These are phyloP conservation scores for Diorhabda carinulata DNA, from an alignment of 1,140 invertebrate genomes.

Conservation along the genomic window DNA sequence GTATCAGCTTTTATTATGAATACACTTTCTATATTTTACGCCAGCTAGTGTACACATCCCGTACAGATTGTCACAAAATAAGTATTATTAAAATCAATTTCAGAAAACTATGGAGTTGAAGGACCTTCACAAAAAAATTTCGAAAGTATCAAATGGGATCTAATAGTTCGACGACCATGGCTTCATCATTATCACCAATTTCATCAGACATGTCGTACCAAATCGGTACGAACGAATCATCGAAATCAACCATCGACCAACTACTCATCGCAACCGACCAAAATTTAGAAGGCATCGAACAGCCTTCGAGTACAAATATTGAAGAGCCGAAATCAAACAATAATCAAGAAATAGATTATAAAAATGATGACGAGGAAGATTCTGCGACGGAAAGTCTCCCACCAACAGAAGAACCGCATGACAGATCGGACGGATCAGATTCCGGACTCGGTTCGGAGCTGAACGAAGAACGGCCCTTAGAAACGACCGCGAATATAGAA, in stretches of 20 bases:
- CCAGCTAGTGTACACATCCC: too few relatives aligned
- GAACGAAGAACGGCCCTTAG: constrained; percentile 47
- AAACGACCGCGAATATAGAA: constrained; percentile 45
- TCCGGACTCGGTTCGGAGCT: constrained; percentile 61
- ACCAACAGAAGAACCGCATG: constrained; percentile 43
- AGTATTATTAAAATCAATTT: too few relatives aligned
- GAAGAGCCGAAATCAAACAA: constrained; percentile 33
- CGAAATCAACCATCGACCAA: constrained; percentile 5
- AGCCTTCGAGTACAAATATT: constrained; percentile 27
- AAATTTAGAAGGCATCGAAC: constrained; percentile 7
- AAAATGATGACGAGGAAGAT: constrained; percentile 39
- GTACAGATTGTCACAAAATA: too few relatives aligned
- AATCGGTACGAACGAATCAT: neutral
- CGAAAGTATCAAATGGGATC: constrained; percentile 18
- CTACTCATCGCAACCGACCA: neutral
- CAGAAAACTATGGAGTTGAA: too few relatives aligned
- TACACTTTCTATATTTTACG: too few relatives aligned
- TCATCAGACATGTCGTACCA: neutral
- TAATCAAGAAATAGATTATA: constrained; percentile 24
- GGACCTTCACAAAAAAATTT: too few relatives aligned
- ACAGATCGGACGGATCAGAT: constrained; percentile 73
- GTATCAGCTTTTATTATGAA: too few relatives aligned
- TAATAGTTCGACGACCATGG: constrained; percentile 17
- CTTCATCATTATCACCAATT: neutral
- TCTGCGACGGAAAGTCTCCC: constrained; percentile 46